Percentiles rank a stretch among this genome's conserved stretches.
Conservation (phyloP, 2,888 invertebrate species). For the Serrognathus titanus region DNA sequence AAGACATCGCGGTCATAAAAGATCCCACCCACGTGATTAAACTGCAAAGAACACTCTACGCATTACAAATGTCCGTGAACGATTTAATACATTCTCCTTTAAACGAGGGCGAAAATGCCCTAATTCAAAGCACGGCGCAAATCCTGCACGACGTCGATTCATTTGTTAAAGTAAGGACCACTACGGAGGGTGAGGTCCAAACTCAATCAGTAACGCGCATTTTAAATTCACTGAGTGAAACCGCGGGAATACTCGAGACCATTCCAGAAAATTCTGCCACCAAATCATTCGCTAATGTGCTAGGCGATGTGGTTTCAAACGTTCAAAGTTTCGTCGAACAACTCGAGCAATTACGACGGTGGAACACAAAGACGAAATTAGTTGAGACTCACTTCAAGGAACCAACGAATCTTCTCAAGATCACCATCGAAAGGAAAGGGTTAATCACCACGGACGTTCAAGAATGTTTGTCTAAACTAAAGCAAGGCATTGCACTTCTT, state of each 20-base stretch:
- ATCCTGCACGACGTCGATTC: conserved; percentile 15
- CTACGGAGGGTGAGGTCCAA: conserved; percentile 1
- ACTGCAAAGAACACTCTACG: conserved; percentile 39
- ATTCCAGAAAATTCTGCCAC: conserved; percentile 31
- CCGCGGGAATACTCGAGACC: conserved; percentile 23
- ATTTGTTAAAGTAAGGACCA: conserved; percentile 13
- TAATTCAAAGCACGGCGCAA: conserved; percentile 10
- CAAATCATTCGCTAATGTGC: conserved; percentile 27
- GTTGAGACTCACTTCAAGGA: conserved; percentile 21
- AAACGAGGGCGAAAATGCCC: conserved; percentile 10
- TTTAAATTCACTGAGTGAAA: conserved; percentile 27
- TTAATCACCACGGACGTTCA: conserved; percentile 15
- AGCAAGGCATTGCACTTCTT: conserved; percentile 20
- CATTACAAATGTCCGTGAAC: conserved; percentile 40
- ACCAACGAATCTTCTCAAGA: conserved; percentile 16
- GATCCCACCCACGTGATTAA: conserved; percentile 32
- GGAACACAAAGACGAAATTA: conserved; percentile 18
- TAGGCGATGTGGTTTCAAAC: conserved; percentile 31
- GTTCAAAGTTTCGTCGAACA: conserved; percentile 34
- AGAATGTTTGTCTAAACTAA: conserved; percentile 18
- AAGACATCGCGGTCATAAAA: conserved; percentile 40
- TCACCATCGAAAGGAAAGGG: conserved; percentile 2
- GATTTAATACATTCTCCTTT: conserved; percentile 36
- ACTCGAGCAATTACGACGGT: conserved; percentile 30
- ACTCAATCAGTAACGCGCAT: conserved; percentile 25